These are phyloP conservation scores for Strix aluco DNA, from an alignment of 2,113 vertebrate species.

Conservation along the genomic window DNA sequence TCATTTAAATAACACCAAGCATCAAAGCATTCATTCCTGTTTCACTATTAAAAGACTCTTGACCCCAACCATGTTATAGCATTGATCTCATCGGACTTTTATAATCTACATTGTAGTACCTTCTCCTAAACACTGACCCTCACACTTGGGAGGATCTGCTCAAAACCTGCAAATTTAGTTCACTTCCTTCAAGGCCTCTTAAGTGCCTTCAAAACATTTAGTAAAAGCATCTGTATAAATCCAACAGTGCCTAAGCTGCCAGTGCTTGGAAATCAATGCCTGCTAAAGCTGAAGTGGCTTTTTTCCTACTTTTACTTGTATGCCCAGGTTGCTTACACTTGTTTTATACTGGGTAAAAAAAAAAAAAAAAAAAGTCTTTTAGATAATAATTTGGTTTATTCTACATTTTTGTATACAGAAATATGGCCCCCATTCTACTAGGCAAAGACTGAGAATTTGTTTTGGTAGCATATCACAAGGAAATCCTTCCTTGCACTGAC, in stretches of 20 bases:
- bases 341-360: not conserved
- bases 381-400: not conserved
- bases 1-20: not conserved
- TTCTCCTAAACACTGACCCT: not conserved
- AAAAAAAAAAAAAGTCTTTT: not conserved
- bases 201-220: not conserved
- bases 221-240: not conserved
- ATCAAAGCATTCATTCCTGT: not conserved
- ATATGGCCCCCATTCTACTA: not conserved
- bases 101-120: not conserved
- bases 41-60: not conserved
- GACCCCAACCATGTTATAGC: fast-evolving
- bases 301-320: not conserved
- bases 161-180: not conserved
- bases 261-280: not conserved
- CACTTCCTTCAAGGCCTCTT: not conserved
- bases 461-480: not conserved
- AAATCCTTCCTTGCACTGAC: not conserved
- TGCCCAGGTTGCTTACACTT: not conserved
- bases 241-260: not conserved
- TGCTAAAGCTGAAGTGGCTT: not conserved
- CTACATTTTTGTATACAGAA: not conserved
- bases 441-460: not conserved
- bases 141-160: not conserved
- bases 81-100: not conserved